Base-by-base conservation (phyloP, 2,888 invertebrate species). In the Anodontia alba region DNA sequence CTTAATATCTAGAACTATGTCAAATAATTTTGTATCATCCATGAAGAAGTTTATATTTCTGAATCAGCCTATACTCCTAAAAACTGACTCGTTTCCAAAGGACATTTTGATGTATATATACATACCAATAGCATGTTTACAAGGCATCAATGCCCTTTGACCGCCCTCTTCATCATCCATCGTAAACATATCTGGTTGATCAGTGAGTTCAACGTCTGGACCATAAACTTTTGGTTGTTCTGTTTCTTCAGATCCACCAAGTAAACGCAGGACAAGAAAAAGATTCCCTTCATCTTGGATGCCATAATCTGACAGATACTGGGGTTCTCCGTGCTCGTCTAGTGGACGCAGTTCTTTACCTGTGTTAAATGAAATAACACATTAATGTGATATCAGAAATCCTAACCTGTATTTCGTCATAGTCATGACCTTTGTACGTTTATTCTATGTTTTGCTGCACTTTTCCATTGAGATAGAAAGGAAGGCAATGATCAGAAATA, bases 81-180 rank as follows among this genome's bases (percentile, higher is more conserved):
- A n/a, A n/a, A n/a, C n/a, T n/a, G n/a, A n/a, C n/a, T n/a, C n/a
- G n/a, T n/a, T n/a, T n/a, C n/a, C n/a, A n/a, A n/a, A n/a, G n/a
- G n/a, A n/a, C n/a, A n/a, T n/a, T n/a, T n/a, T n/a, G n/a, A n/a
- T n/a, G n/a, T n/a, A n/a, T n/a, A n/a, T n/a, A n/a, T n/a, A n/a
- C n/a, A n/a, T 84, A 86, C 88, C 75, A 20, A 89, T 82, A 1
- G 82, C 87, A 73, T 89, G 89, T 36, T 87, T 84, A 72, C 89
- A 89, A 15, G 89, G 89, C 86, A 88, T 89, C 67, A 82, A 74
- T 1, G 87, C 87, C 17, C 87, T 66, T 46, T 84, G 76, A 17
- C 79, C 80, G 3, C 73, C 84, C 23, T 71, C 43, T 20, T 86
- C 83, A 54, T 88, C 88, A 54, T 88, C 88, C 49, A 74, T 69